Conservation (phyloP, 2,797 vertebrate species). For the Odontamblyopus rebecca region DNA sequence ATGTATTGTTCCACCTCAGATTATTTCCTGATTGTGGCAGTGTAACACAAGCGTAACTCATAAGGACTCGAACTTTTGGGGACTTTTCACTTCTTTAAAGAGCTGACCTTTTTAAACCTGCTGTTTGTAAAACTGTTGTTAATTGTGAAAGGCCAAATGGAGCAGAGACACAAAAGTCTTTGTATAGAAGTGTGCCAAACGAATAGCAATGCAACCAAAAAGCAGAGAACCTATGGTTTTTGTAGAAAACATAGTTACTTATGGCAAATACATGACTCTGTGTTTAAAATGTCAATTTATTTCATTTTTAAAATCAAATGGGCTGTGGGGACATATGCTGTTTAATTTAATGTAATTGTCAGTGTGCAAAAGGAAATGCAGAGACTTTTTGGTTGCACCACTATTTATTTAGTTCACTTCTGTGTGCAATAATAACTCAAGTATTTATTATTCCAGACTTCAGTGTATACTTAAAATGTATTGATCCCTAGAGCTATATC, state of each 20-base stretch:
- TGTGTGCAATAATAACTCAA: neutral
- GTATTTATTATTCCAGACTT: neutral
- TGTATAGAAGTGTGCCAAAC: neutral
- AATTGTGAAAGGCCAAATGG: constrained; percentile 42
- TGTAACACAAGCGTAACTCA: constrained; percentile 78
- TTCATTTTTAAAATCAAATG: neutral
- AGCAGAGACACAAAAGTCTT: constrained; percentile 38
- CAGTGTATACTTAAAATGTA: neutral
- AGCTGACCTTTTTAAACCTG: constrained; percentile 14
- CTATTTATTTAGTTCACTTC: neutral
- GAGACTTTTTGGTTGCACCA: neutral
- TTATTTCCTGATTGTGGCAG: constrained; percentile 80
- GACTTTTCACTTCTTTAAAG: neutral
- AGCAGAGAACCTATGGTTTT: neutral
- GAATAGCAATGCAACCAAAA: neutral
- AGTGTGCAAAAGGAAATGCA: neutral
- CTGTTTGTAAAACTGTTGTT: constrained; percentile 82
- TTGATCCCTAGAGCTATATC: neutral
- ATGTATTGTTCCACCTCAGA: constrained; percentile 83
- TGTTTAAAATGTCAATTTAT: too few relatives aligned
- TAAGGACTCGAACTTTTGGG: constrained; percentile 86
- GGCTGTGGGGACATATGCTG: neutral
- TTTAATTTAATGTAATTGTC: neutral
- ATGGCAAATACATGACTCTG: neutral
- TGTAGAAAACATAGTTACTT: neutral